Percentiles rank a stretch among this genome's conserved stretches.
These are phyloP conservation scores for Conus ventricosus DNA, from an alignment of 1,140 invertebrate genomes.

Conservation along the genomic window DNA sequence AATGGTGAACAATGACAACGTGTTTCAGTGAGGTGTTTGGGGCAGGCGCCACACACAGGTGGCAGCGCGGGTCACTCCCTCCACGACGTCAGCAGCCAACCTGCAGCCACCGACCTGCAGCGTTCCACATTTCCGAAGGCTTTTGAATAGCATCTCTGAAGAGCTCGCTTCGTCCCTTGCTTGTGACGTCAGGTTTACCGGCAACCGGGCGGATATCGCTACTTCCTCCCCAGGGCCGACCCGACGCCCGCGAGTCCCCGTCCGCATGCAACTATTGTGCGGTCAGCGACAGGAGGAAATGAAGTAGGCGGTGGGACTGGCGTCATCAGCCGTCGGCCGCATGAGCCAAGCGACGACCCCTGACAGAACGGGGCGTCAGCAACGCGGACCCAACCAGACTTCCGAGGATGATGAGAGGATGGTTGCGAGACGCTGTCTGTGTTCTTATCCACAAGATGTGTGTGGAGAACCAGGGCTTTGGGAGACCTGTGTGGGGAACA, in stretches of 20 bases:
- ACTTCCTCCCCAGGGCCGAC: neutral
- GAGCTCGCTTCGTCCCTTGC: neutral
- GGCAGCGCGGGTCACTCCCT: neutral
- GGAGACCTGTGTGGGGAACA: too few relatives aligned
- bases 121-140: neutral
- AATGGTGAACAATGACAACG: neutral
- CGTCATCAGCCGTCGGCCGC: too few relatives aligned
- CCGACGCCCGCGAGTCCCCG: neutral
- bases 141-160: slow-evolving; percentile 1
- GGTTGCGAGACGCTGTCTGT: too few relatives aligned
- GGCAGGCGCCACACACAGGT: neutral
- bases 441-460: too few relatives aligned
- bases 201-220: neutral
- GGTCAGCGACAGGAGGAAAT: too few relatives aligned
- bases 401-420: neutral
- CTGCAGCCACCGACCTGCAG: neutral
- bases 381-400: neutral
- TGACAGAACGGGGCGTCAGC: neutral
- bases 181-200: neutral
- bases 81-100: neutral
- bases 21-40: slow-evolving; percentile 10
- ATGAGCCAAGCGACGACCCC: too few relatives aligned
- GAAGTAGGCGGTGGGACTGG: too few relatives aligned
- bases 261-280: too few relatives aligned
- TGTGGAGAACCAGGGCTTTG: too few relatives aligned